Evolutionary conservation across 1,140 invertebrate species (phyloP).

Genomic region (Ectropis grisescens): DNA sequence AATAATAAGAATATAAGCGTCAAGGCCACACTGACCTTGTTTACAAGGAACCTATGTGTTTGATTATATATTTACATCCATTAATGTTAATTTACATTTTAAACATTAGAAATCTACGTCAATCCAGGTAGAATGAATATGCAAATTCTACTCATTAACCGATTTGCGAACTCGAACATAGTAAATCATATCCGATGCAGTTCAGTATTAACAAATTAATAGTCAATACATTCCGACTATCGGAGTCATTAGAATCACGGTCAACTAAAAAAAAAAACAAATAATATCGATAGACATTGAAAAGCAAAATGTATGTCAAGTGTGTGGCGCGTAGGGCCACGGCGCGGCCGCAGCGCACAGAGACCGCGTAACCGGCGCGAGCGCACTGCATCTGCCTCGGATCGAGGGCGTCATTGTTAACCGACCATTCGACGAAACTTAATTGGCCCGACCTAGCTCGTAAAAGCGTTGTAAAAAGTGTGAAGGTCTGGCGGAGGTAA

Average conservation of each 20-base stretch:
- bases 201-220: too few species aligned
- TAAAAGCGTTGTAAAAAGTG: conserved; percentile 66
- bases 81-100: conserved; percentile 14
- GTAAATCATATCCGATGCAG: too few species aligned
- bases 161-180: too few species aligned
- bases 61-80: conserved; percentile 32
- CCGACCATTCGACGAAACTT: conserved; percentile 45
- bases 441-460: conserved; percentile 65
- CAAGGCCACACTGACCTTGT: conserved; percentile 58
- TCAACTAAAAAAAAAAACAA: conserved; percentile 23
- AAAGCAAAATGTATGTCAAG: conserved; percentile 58
- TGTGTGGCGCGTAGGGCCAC: conserved; percentile 25
- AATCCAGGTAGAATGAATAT: too few species aligned
- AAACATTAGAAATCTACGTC: too few species aligned
- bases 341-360: too few species aligned
- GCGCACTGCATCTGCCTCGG: conserved; percentile 32
- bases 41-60: conserved; percentile 57
- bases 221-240: too few species aligned
- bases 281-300: conserved; percentile 43
- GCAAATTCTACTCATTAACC: too few species aligned
- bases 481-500: conserved; percentile 67
- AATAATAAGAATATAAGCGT: conserved; percentile 52
- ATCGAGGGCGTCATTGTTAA: conserved; percentile 43
- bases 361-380: too few species aligned
- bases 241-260: conserved; percentile 7